These are phyloP conservation scores for Eublepharis macularius DNA, from an alignment of 2,113 vertebrate species.

Conservation along the genomic window DNA sequence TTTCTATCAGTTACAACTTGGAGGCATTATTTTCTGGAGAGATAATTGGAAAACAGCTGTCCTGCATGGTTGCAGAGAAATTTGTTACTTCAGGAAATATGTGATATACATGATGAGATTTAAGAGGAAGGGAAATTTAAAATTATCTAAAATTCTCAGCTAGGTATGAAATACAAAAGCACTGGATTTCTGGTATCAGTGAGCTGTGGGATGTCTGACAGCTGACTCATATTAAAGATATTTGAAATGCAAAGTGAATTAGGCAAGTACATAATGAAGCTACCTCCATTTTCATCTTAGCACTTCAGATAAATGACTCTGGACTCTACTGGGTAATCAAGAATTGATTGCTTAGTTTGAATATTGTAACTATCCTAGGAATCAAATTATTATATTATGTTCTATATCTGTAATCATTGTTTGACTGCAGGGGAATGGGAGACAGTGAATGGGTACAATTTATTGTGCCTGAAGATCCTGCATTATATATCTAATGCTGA, in stretches of 20 bases:
- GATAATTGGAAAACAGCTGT: background rate
- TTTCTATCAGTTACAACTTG: background rate
- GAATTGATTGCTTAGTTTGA: constrained; percentile 25
- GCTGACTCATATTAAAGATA: constrained; percentile 33
- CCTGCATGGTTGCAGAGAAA: background rate
- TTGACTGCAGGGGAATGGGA: background rate
- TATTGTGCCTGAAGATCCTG: too few relatives aligned
- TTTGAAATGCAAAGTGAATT: constrained; percentile 43
- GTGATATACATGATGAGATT: too few relatives aligned
- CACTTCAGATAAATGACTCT: constrained; percentile 20
- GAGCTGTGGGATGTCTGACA: constrained; percentile 32
- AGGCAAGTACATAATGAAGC: constrained; percentile 40
- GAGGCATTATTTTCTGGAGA: background rate
- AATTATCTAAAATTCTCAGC: background rate
- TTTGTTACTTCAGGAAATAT: background rate
- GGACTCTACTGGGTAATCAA: constrained; percentile 58
- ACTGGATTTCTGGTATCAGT: constrained; percentile 28
- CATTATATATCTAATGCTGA: too few relatives aligned
- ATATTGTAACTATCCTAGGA: background rate
- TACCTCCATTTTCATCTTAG: constrained; percentile 23
- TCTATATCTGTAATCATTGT: background rate
- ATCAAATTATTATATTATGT: constrained; percentile 32
- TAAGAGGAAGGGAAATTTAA: background rate
- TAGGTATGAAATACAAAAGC: background rate
- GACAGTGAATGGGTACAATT: too few relatives aligned